A percentile compares a stretch with the other conserved stretches of the same genome.
Evolutionary conservation across 2,113 vertebrate species (phyloP).

Genomic region (Xiphorhynchus elegans): DNA sequence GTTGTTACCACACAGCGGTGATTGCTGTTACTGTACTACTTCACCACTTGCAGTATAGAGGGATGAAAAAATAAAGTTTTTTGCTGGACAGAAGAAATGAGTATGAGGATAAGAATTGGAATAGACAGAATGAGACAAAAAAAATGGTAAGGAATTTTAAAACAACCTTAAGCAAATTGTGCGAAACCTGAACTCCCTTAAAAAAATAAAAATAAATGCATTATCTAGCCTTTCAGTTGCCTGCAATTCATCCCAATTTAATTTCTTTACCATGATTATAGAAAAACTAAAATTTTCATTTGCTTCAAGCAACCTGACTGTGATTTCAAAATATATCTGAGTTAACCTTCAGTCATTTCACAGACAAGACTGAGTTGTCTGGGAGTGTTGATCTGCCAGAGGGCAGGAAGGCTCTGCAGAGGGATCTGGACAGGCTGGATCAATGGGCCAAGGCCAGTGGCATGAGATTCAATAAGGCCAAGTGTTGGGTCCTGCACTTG

Average conservation of each 20-base stretch:
- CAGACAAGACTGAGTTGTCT: background rate
- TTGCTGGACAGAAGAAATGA: background rate
- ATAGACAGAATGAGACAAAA: background rate
- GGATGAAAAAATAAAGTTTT: background rate
- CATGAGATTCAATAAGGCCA: background rate
- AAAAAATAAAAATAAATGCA: background rate
- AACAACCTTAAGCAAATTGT: background rate
- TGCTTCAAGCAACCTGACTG: background rate
- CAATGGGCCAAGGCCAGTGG: background rate
- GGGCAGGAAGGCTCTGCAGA: background rate
- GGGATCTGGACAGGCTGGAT: background rate
- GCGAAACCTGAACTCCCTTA: background rate
- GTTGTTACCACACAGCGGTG: background rate
- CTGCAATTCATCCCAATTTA: background rate
- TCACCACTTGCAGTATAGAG: background rate
- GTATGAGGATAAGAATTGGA: background rate
- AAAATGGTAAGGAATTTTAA: background rate
- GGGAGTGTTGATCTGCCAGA: background rate
- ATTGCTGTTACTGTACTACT: background rate
- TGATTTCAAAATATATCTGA: background rate
- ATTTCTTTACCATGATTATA: background rate
- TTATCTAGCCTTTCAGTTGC: background rate
- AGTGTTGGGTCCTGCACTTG: background rate
- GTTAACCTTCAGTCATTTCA: background rate
- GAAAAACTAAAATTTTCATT: background rate